Conservation (phyloP, 2,888 invertebrate species). For the Conus canariensis region DNA sequence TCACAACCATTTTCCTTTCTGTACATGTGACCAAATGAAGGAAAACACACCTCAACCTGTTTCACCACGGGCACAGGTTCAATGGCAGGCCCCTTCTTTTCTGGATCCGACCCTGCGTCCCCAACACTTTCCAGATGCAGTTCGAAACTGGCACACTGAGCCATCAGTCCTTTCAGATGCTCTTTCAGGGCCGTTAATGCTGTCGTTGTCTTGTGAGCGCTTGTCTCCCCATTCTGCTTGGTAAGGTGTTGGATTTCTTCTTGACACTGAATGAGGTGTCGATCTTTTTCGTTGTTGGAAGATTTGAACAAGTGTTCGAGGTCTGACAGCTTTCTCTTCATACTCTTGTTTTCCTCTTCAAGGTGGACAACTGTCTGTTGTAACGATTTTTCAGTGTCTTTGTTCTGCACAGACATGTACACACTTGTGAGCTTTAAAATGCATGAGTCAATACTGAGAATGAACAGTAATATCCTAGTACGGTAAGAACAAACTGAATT, state of each 20-base stretch:
- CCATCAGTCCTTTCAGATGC: conserved; percentile 60
- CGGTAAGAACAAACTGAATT: too few relatives aligned
- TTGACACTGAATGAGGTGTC: conserved; percentile 54
- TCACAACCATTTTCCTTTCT: too few relatives aligned
- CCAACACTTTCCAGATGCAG: conserved; percentile 53
- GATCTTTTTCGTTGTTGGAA: conserved; percentile 62
- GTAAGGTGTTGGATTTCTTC: conserved; percentile 50
- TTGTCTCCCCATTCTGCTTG: neutral
- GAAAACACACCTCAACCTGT: too few relatives aligned
- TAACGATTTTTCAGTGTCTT: neutral
- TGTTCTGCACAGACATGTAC: neutral
- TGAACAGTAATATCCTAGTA: too few relatives aligned
- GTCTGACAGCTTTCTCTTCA: conserved; percentile 43
- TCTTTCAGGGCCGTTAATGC: conserved; percentile 59
- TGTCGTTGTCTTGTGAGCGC: conserved; percentile 52
- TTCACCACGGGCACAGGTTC: neutral
- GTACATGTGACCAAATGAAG: too few relatives aligned
- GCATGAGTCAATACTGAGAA: too few relatives aligned
- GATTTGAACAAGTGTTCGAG: conserved; percentile 58
- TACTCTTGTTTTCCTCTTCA: conserved; percentile 41
- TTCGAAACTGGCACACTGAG: conserved; percentile 62
- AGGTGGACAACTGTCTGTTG: conserved; percentile 19
- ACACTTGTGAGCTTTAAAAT: neutral
- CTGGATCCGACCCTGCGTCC: neutral
- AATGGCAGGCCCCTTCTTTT: neutral